These are phyloP conservation scores for Argyresthia albistria DNA, from an alignment of 2,888 invertebrate species.

Conservation along the genomic window DNA sequence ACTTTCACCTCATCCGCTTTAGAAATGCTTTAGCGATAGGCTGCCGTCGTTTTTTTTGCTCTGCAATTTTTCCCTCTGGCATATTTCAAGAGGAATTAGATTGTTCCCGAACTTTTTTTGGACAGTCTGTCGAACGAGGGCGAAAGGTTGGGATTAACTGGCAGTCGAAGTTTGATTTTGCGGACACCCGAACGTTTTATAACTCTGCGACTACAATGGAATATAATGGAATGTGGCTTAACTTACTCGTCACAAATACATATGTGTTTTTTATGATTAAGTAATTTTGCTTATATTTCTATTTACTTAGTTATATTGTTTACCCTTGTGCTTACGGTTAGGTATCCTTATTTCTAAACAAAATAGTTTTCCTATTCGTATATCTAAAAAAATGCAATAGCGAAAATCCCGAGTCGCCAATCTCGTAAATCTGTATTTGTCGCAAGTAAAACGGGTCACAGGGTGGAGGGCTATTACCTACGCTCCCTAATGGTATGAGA, in stretches of 20 bases:
- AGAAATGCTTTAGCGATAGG: background rate
- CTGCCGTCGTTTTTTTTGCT: constrained; percentile 21
- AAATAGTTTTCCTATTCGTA: no score
- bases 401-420: no score
- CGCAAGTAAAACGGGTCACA: constrained; percentile 71
- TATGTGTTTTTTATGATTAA: no score
- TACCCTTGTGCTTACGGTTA: no score
- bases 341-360: no score
- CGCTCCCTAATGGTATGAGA: constrained; percentile 40
- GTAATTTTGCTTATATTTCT: no score
- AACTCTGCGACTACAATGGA: background rate
- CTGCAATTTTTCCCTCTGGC: constrained; percentile 34
- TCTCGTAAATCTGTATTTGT: constrained; percentile 71
- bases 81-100: constrained; percentile 53
- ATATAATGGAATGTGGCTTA: background rate
- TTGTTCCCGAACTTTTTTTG: constrained; percentile 49
- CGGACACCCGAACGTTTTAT: background rate
- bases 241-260: no score
- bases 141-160: constrained; percentile 34
- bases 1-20: constrained; percentile 1
- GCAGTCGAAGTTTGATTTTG: constrained; percentile 21
- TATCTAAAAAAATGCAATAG: no score
- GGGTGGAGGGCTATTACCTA: constrained; percentile 53
- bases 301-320: no score
- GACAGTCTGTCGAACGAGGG: constrained; percentile 31